Percentiles rank a stretch among this genome's conserved stretches.
These are phyloP conservation scores for Ictidomys tridecemlineatus DNA, from an alignment of 2,113 vertebrate species.

Conservation along the genomic window DNA sequence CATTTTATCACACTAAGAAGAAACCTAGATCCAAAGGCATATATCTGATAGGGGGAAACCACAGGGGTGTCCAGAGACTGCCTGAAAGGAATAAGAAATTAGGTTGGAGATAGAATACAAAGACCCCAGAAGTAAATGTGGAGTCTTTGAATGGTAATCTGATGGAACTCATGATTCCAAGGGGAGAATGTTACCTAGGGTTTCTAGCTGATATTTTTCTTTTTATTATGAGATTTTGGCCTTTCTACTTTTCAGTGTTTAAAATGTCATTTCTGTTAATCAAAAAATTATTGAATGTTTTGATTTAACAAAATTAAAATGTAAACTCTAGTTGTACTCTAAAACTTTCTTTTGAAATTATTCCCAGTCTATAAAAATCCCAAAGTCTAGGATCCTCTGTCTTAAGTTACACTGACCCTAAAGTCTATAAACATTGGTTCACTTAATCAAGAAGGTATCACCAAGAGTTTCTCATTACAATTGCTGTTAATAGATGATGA, in stretches of 20 bases:
- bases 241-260: slow-evolving; percentile 47
- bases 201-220: slow-evolving; percentile 22
- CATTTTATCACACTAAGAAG: background rate
- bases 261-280: slow-evolving; percentile 15
- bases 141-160: background rate
- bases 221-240: background rate
- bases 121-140: background rate
- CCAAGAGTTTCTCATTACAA: background rate
- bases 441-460: background rate
- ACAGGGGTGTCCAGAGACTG: background rate
- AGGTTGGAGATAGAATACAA: background rate
- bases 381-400: background rate
- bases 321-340: slow-evolving; percentile 36
- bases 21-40: background rate
- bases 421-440: slow-evolving; percentile 8
- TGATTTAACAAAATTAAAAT: slow-evolving; percentile 41
- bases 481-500: background rate
- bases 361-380: slow-evolving; percentile 1
- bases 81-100: background rate
- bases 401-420: background rate
- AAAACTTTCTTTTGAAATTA: background rate
- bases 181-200: background rate
- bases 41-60: background rate
- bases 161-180: background rate
- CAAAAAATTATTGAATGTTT: background rate